Conservation (phyloP, 2,888 invertebrate species). For the Epinotia nisella region DNA sequence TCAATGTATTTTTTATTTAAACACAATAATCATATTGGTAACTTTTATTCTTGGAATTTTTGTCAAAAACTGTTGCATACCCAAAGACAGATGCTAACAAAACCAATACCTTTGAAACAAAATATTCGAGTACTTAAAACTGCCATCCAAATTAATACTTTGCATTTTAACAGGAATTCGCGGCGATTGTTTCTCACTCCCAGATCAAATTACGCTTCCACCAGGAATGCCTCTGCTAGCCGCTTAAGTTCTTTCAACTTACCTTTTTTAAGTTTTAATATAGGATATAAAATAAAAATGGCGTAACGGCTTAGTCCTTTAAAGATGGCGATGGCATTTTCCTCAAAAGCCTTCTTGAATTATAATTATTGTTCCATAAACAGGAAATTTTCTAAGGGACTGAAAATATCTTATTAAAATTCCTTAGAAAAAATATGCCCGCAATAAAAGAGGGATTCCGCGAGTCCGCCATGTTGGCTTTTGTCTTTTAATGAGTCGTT, state of each 20-base stretch:
- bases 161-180: neutral
- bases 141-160: conserved; percentile 1
- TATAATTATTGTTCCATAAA: conserved; percentile 26
- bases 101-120: neutral
- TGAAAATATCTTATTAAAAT: conserved; percentile 31
- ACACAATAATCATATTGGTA: too few species aligned
- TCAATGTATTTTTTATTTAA: too few species aligned
- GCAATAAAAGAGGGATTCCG: conserved; percentile 16
- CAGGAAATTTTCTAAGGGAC: conserved; percentile 24
- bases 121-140: neutral
- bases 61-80: too few species aligned
- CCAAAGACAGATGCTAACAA: too few species aligned
- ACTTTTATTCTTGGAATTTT: too few species aligned
- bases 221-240: neutral
- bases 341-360: conserved; percentile 26
- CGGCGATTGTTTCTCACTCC: neutral
- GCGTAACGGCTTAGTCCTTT: neutral
- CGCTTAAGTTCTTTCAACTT: neutral
- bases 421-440: conserved; percentile 3
- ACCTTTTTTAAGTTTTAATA: neutral
- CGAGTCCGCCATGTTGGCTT: conserved; percentile 3
- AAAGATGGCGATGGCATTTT: neutral
- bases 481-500: conserved; percentile 26
- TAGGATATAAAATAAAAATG: neutral
- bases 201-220: neutral